Percentiles rank a stretch among this genome's conserved stretches.
Conservation (phyloP, 2,888 invertebrate species). For the Orthosia gracilis region DNA sequence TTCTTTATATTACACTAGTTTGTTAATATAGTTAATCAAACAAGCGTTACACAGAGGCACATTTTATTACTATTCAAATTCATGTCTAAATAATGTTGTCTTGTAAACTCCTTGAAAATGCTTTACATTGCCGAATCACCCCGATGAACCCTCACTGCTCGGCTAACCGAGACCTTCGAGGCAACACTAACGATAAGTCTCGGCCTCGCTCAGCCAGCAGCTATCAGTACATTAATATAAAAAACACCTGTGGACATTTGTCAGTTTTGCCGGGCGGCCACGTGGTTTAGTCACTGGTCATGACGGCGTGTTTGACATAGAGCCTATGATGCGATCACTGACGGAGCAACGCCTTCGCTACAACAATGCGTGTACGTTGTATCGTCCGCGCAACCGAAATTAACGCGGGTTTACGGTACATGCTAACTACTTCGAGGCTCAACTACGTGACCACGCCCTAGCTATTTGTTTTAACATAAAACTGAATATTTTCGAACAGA, state of each 20-base stretch:
- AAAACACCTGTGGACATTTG: conserved; percentile 63
- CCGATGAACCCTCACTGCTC: conserved; percentile 65
- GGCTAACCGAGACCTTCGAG: conserved; percentile 49
- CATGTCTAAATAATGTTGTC: conserved; percentile 55
- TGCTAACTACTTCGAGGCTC: conserved; percentile 18
- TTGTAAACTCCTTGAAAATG: conserved; percentile 67
- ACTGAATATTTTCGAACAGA: conserved; percentile 37
- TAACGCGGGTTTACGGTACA: conserved; percentile 28
- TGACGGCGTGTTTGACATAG: conserved; percentile 28
- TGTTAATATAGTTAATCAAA: conserved; percentile 67
- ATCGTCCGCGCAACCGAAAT: conserved; percentile 18
- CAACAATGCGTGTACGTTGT: conserved; percentile 11
- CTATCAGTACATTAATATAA: conserved; percentile 64
- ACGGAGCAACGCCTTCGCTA: conserved; percentile 27
- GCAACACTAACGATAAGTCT: conserved; percentile 33
- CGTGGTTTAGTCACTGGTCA: conserved; percentile 47
- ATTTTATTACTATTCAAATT: conserved; percentile 75
- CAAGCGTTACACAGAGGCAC: conserved; percentile 78
- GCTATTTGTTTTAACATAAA: conserved; percentile 20
- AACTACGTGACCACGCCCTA: conserved; percentile 35
- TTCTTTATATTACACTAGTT: conserved; percentile 66
- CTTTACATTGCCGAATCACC: conserved; percentile 85
- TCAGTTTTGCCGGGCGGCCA: conserved; percentile 58
- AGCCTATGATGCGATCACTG: conserved; percentile 31
- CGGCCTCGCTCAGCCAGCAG: conserved; percentile 58